Conservation (phyloP, 2,888 invertebrate species). For the Bruchidius siliquastri region DNA sequence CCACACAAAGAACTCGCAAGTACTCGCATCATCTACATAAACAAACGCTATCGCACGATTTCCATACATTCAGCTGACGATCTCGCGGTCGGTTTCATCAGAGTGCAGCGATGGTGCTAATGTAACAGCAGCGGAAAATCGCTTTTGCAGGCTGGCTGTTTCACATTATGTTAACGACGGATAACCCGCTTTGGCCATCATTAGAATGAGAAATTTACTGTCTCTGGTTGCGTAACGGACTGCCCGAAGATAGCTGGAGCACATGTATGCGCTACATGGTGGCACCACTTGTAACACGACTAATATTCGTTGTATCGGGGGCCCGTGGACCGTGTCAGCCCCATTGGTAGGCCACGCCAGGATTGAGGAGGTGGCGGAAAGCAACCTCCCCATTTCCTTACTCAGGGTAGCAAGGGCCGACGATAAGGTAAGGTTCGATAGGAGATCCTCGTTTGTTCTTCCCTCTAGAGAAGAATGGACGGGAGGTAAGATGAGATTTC, state of each 20-base stretch:
- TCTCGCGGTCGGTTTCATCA: background rate
- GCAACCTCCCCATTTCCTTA: too few relatives aligned
- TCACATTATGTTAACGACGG: background rate
- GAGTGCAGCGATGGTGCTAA: background rate
- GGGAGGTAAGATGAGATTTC: too few relatives aligned
- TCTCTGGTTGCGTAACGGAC: background rate
- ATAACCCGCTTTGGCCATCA: background rate
- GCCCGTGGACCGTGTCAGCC: too few relatives aligned
- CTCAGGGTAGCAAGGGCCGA: too few relatives aligned
- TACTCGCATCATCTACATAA: background rate
- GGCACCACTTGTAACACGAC: background rate
- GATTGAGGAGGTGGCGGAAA: too few relatives aligned
- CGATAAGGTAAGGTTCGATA: too few relatives aligned
- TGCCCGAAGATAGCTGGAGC: background rate
- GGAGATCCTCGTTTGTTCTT: too few relatives aligned
- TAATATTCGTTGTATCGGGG: too few relatives aligned
- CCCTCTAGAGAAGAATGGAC: too few relatives aligned
- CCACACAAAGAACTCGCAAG: background rate
- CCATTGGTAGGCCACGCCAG: too few relatives aligned
- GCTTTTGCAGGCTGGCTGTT: background rate
- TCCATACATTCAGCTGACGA: background rate
- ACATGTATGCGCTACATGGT: background rate
- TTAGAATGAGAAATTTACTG: background rate
- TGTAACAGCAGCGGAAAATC: background rate
- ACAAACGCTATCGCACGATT: background rate